Base-by-base conservation (phyloP, 1,140 invertebrate genomes). In the Ceratina australensis region DNA sequence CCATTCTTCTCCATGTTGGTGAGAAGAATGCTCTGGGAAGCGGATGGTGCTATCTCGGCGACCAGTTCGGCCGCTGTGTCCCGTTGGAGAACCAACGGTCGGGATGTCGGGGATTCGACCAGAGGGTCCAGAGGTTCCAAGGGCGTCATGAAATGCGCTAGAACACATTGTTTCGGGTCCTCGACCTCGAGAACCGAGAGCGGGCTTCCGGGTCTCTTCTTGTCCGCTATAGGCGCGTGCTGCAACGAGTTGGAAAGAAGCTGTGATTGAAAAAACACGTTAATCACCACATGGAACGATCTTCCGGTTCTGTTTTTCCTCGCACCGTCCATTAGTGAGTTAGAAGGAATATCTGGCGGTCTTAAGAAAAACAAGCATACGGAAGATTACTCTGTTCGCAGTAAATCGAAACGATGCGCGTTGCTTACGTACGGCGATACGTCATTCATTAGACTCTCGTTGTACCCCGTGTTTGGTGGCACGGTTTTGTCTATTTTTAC, bases 1-100 rank as follows among this genome's bases (percentile, higher is more conserved):
- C 96, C 94, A 89, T 96, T 96, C 88, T 95, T 95, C 88, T 98
- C 97, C 95, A 98, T 96, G 87, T 97, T 98, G 42, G 96, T 95
- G 42, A 98, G 90, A 10, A 98, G 92, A 94, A 98, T 97, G 80
- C 97, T 92, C 81, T 92, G 91, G 5, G 91, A 90, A 94, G 82
- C 97, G 94, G 59, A 96, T 92, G 61, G 96, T 94, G 93, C 93
- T 12, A 97, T 95, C 87, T 97, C 96, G 18, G 94, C 94, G 5
- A 97, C 89, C 8, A 97, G 91, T 84, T 97, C 96, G 10, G 94
- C 94, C 1, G 96, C 97, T 24, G 96, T 95, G 49, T 95, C 93
- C 77, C 95, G 94, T 90, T 97, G 97, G 80, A 96, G 94, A 49
- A 95, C 93, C 75, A 97, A 90, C 0, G 96, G 96, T 89, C 95